phyloP scores from a whole-genome alignment of 2,888 invertebrate species.

The Campaea margaritaria region DNA sequence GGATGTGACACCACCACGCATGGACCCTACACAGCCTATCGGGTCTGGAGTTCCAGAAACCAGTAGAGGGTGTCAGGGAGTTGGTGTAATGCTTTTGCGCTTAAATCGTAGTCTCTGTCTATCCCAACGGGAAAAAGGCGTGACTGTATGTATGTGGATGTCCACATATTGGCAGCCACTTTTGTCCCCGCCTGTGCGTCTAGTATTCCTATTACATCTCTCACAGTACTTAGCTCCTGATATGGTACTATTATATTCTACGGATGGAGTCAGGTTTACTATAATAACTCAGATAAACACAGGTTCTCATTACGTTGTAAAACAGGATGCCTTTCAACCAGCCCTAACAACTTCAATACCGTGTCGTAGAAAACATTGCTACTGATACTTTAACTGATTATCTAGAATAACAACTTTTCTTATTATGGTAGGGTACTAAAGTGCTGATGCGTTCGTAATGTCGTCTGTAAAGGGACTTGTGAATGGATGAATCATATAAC shows the following conservation, averaged over 20 bases:
- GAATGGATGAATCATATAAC: constrained; percentile 32
- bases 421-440: constrained; percentile 10
- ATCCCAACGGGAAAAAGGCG: no score
- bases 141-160: no score
- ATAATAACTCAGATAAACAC: constrained; percentile 51
- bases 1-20: no score
- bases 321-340: constrained; percentile 37
- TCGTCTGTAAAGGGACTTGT: constrained; percentile 30
- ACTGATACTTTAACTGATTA: not conserved
- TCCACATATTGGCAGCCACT: no score
- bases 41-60: no score
- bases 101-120: no score
- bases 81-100: no score
- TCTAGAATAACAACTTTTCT: not conserved
- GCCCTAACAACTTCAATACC: not conserved
- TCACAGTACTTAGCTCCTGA: not conserved
- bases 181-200: not conserved
- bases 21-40: no score
- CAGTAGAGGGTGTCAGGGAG: no score
- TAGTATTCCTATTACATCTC: constrained; percentile 17
- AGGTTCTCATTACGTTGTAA: constrained; percentile 46
- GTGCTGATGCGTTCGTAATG: not conserved
- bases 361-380: constrained; percentile 1
- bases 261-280: constrained; percentile 45
- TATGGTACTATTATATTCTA: no score